Conservation (phyloP, 1,140 invertebrate genomes). For the Leptoteleia sp. region DNA sequence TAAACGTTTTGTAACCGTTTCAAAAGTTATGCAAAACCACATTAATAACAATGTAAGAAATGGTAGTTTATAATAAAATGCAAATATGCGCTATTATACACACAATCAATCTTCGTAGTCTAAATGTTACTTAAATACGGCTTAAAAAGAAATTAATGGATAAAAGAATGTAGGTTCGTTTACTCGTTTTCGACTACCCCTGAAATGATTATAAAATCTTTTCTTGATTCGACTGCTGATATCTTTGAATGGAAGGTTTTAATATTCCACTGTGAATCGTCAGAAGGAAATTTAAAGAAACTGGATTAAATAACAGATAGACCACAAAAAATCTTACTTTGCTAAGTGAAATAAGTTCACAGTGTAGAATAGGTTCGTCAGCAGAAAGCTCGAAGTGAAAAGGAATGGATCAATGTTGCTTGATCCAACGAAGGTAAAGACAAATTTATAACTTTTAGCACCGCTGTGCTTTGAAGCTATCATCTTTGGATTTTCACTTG, state of each 20-base stretch:
- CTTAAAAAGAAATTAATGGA: conserved; percentile 15
- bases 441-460: conserved; percentile 5
- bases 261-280: conserved; percentile 36
- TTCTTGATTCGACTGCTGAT: conserved; percentile 35
- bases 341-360: conserved; percentile 36
- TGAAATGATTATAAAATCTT: conserved; percentile 26
- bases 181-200: conserved; percentile 13
- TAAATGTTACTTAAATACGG: conserved; percentile 15
- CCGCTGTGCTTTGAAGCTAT: background rate
- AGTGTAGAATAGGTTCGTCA: conserved; percentile 34
- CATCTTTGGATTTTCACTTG: too few relatives aligned
- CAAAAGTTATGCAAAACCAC: too few relatives aligned
- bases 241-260: conserved; percentile 35
- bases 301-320: conserved; percentile 32
- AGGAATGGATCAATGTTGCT: conserved; percentile 20
- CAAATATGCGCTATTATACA: background rate
- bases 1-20: too few relatives aligned
- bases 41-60: too few relatives aligned
- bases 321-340: conserved; percentile 31
- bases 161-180: conserved; percentile 24
- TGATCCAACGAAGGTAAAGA: conserved; percentile 24
- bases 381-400: conserved; percentile 18
- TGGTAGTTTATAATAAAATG: too few relatives aligned
- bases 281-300: conserved; percentile 22
- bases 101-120: background rate